phyloP scores from a whole-genome alignment of 2,888 invertebrate species.

The Eledona agricola region DNA sequence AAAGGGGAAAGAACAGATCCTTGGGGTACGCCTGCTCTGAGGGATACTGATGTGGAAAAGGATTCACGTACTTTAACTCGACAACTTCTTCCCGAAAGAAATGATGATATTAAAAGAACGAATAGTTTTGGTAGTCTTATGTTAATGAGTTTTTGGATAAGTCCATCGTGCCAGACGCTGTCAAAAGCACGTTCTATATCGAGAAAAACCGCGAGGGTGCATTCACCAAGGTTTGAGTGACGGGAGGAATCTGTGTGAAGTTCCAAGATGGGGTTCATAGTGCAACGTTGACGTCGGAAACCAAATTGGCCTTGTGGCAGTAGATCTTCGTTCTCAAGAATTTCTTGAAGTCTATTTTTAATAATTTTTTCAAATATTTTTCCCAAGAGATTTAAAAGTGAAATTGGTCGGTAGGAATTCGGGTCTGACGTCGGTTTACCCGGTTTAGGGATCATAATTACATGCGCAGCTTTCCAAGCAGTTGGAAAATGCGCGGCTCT shows the following conservation, averaged over 20 bases:
- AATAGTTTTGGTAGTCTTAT: background rate
- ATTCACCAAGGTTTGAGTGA: conserved; percentile 8
- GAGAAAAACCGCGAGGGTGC: conserved; percentile 38
- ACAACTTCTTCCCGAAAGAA: conserved; percentile 6
- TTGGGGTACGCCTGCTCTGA: conserved; percentile 25
- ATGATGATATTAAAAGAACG: conserved; percentile 12
- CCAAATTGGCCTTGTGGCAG: conserved; percentile 21
- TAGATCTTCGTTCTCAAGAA: conserved; percentile 12
- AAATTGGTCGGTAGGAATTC: conserved; percentile 15
- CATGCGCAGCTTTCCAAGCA: conserved; percentile 13
- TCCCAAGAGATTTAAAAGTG: conserved; percentile 8
- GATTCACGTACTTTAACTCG: conserved; percentile 7
- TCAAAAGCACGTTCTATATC: conserved; percentile 36
- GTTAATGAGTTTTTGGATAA: conserved; percentile 38
- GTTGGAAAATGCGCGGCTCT: conserved; percentile 4
- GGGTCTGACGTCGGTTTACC: conserved; percentile 8
- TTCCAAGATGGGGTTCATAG: conserved; percentile 8
- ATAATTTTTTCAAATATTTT: conserved; percentile 28
- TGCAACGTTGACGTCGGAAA: conserved; percentile 9
- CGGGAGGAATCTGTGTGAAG: conserved; percentile 14
- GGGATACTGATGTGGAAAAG: no score
- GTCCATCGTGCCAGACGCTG: conserved; percentile 41
- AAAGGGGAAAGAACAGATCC: conserved; percentile 21
- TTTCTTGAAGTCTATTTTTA: background rate
- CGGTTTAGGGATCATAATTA: conserved; percentile 21